Evolutionary conservation across 2,888 invertebrate species (phyloP), one percentile per base, ranked within the genome.

Genomic region (Cryptus viduatorius): DNA sequence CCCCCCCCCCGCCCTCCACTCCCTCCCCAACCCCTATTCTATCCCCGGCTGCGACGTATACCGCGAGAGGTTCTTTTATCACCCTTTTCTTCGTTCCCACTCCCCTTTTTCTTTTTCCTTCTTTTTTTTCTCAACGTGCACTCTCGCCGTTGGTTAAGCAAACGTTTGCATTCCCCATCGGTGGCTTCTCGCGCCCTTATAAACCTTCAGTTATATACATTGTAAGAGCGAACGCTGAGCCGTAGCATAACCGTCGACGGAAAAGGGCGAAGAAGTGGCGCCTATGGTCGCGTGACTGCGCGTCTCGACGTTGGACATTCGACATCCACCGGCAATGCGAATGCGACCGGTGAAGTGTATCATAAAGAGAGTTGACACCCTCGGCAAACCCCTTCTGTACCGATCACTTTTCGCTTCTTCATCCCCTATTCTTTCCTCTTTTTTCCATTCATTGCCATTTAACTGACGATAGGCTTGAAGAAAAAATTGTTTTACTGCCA

Each of bases 141-240:
- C 86, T 82, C 84, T 86, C 80, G 79, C 86, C 83, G 80, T 81
- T 77, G 81, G 85, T 85, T 86, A 84, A 87, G 85, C 82, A 86
- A 86, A 87, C 83, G 86, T 86, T 85, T 86, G 81, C 83, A 85
- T 81, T 83, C 80, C 67, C 56, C 50, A 78, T 81, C 65, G 64
- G 64, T 50, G 71, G 73, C 72, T 79, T 72, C 59, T 84, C 77
- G 50, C 78, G 31, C 68, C 79, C 59, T 65, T 48, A 12, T 16
- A 37, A 59, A 61, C 8, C 16, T 46, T 42, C 29, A 29, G 19
- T 44, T 44, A 68, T 79, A 61, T 69, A 61, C 75, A 65, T 75
- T 79, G 75, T 71, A 68, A 53, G 31, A 71, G 65, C 56, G 75
- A 46, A 83, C 69, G 61, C 53, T 24, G 53, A 56, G 64, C 37